Base-by-base conservation (phyloP, 2,797 vertebrate species). In the Danio jaintianensis region DNA sequence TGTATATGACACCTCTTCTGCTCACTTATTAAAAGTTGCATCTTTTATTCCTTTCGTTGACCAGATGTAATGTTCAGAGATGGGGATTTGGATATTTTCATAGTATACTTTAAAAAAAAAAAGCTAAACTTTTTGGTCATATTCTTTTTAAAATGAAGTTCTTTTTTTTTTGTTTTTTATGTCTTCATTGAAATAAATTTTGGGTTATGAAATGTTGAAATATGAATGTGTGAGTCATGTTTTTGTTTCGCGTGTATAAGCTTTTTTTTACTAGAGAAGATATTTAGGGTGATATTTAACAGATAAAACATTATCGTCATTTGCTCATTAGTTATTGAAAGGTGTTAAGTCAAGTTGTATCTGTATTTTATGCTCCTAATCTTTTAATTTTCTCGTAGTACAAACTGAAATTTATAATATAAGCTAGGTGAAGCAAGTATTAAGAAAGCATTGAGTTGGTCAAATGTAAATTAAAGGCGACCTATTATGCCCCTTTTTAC, bases 141-240 rank as follows among this genome's bases (percentile, higher is more conserved):
- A 89, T 93, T 87, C 62, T 83, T 93, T 92, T 86, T 79, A 84
- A 86, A 84, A 83, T 74, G 58, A 82, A 81, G 81, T 86, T 84
- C 61, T 82, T 88, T 86, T 82, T 88, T 86, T 91, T 89, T 70
- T 86, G 69, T 92, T 92, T 91, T 92, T 92, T 87, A 91, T 92
- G 93, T 93, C 92, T 84, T 89, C 83, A 91, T 87, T 92, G 91
- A 91, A 95, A 94, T 94, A 94, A 94, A 95, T 90, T 88, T 93
- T 93, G 90, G 91, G 93, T 94, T 92, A 90, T 89, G 85, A 88
- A 82, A 83, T 29, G n/a, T 70, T 77, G 53, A 47, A 42, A 50
- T 50, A 36, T 64, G 11, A 52, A 43, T 56, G 69, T 72, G 15
- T 38, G 40, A 18, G 47, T 64, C 20, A 18, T 61, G 8, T 52